Base-by-base conservation (phyloP, 2,888 invertebrate species). In the Criorhina ranunculi region DNA sequence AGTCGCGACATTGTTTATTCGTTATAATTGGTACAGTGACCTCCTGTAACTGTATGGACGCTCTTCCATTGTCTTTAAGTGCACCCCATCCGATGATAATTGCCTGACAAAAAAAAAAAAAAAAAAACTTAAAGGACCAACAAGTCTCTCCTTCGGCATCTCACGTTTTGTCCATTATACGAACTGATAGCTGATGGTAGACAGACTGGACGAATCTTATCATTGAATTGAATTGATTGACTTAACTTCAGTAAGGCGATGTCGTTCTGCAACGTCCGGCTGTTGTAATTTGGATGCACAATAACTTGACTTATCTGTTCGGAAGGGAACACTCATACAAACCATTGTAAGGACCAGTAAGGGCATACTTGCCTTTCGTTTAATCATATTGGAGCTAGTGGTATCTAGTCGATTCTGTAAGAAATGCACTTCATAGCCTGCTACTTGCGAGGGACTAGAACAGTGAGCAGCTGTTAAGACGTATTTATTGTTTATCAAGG, bases 401-500 rank as follows among this genome's bases (percentile, higher is more conserved):
- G 64, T 19, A 46, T 79, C 66, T 5, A 85, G 49, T 35, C 70
- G 70, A n/a, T 80, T 76, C 17, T 85, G 85, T 11, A 85, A 29
- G 17, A 85, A 76, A 7, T 29, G 85, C 8, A 80, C 59, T 31
- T 85, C 85, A 19, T 80, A 85, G 7, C n/a, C n/a, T 0, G 69
- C 57, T 11, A 57, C 51, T 5, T 70, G 62, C 0, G 59, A 79
- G 4, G 79, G 69, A 46, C 31, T 67, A 0, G 19, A 40, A 51
- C 86, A 86, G 33, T 86, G 86, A 4, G 62, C 81, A 4, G 86
- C 86, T 15, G 86, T 86, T 5, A 86, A 19, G 0, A 77, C 75
- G 12, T 81, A 86, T 72, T 73, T 76, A n/a, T 81, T 81, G 40
- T 94, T 95, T 88, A 96, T 94, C 33, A 96, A 92, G 0, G 95